Percentiles rank a stretch among this genome's conserved stretches.
Conservation (phyloP, 2,888 invertebrate species). For the Pocota personata region DNA sequence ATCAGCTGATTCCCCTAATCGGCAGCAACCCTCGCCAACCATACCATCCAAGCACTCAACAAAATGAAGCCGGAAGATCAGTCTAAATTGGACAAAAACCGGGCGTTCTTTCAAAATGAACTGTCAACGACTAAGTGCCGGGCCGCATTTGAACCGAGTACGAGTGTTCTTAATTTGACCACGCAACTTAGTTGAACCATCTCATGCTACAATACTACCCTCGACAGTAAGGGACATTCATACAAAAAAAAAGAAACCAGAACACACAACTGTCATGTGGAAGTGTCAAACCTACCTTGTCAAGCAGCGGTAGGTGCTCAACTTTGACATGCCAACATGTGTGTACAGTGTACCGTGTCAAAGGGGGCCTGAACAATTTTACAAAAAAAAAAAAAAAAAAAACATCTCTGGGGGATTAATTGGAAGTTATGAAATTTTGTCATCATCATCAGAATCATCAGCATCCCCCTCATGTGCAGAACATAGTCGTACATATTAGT, state of each 20-base stretch:
- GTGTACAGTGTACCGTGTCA: conserved; percentile 1
- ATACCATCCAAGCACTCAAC: conserved; percentile 15
- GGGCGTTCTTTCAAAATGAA: conserved; percentile 6
- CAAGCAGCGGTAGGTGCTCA: conserved; percentile 33
- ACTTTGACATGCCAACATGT: neutral
- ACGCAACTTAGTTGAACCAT: conserved; percentile 14
- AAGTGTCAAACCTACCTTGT: conserved; percentile 46
- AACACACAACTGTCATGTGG: conserved; percentile 7
- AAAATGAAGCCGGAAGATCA: conserved; percentile 65
- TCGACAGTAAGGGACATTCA: too few species aligned
- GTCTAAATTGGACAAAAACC: conserved; percentile 46
- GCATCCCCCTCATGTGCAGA: conserved; percentile 22
- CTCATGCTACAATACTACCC: neutral
- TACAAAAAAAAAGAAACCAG: neutral
- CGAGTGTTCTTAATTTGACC: conserved; percentile 31
- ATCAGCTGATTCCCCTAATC: conserved; percentile 52
- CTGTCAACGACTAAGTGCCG: neutral
- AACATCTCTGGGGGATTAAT: conserved; percentile 57
- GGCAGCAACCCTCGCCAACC: conserved; percentile 19
- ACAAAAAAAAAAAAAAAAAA: too few species aligned
- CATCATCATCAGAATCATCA: conserved; percentile 12
- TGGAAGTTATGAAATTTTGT: conserved; percentile 67
- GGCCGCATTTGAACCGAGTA: neutral
- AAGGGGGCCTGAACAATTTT: neutral
- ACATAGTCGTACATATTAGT: neutral